These are phyloP conservation scores for Sphaeridia pumilis DNA, from an alignment of 2,888 invertebrate genomes.

Conservation along the genomic window DNA sequence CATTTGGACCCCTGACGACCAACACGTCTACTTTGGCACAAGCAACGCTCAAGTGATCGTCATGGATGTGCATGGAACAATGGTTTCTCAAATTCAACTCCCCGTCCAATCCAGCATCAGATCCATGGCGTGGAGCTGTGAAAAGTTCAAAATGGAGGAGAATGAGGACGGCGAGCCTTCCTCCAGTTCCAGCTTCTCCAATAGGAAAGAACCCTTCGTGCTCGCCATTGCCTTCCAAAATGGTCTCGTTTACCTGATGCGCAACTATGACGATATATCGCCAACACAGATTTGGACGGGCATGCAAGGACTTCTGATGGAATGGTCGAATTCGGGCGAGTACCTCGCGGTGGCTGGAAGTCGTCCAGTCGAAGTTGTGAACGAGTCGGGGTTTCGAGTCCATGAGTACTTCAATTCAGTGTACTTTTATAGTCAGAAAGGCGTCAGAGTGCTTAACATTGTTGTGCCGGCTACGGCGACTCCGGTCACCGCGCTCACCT, in stretches of 20 bases:
- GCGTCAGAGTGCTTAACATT: slow-evolving; percentile 66
- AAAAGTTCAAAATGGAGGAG: slow-evolving; percentile 96
- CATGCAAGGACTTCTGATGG: slow-evolving; percentile 61
- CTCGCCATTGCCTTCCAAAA: slow-evolving; percentile 52
- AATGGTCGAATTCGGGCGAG: slow-evolving; percentile 93
- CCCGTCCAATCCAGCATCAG: slow-evolving; percentile 67
- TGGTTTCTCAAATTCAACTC: slow-evolving; percentile 86
- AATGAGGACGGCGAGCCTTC: slow-evolving; percentile 54
- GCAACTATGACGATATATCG: slow-evolving; percentile 85
- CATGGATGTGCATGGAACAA: slow-evolving; percentile 92
- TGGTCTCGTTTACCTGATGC: slow-evolving; percentile 77
- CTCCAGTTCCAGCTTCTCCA: slow-evolving; percentile 29
- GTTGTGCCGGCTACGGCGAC: slow-evolving; percentile 66
- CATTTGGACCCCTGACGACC: slow-evolving; percentile 54
- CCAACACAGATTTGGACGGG: slow-evolving; percentile 75
- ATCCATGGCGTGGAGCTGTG: slow-evolving; percentile 92
- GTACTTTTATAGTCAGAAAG: slow-evolving; percentile 82
- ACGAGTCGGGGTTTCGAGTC: slow-evolving; percentile 31
- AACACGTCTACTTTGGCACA: slow-evolving; percentile 67
- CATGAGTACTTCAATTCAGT: slow-evolving; percentile 63
- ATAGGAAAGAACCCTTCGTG: slow-evolving; percentile 27
- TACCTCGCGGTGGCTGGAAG: slow-evolving; percentile 78
- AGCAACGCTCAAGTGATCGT: slow-evolving; percentile 89
- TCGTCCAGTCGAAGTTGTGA: slow-evolving; percentile 35
- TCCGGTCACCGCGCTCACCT: slow-evolving; percentile 83